These are phyloP conservation scores for Ceryle rudis DNA, from an alignment of 2,797 vertebrate species.

Conservation along the genomic window DNA sequence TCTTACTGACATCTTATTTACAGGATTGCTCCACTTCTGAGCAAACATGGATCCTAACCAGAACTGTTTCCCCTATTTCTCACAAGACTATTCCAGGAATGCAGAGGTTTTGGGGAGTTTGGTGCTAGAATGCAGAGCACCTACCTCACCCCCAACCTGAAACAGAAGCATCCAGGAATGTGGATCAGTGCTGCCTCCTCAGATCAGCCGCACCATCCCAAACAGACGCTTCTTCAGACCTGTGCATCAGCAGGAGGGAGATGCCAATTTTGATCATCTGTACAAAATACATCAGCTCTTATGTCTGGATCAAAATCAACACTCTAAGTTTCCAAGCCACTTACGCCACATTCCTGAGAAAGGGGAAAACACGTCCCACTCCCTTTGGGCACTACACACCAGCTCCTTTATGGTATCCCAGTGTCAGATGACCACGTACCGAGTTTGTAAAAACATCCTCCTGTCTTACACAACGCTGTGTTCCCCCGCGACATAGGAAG, in stretches of 20 bases:
- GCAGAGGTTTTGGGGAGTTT: conserved; percentile 75
- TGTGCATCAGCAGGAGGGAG: conserved; percentile 75
- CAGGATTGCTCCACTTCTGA: conserved; percentile 47
- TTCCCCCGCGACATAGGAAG: background rate
- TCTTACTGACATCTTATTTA: conserved; percentile 26
- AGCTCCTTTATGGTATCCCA: conserved; percentile 23
- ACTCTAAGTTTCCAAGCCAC: conserved; percentile 63
- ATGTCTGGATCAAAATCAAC: conserved; percentile 73
- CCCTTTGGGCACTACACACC: conserved; percentile 59
- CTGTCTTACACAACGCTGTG: background rate
- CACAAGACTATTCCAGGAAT: conserved; percentile 68
- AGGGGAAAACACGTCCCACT: conserved; percentile 50
- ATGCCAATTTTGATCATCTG: conserved; percentile 77
- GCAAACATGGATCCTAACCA: conserved; percentile 36
- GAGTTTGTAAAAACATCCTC: background rate
- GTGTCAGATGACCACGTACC: background rate
- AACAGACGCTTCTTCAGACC: conserved; percentile 74
- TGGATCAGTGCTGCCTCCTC: conserved; percentile 75
- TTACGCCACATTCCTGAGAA: conserved; percentile 69
- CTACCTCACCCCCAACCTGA: conserved; percentile 75
- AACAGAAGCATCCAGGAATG: conserved; percentile 77
- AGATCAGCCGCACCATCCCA: conserved; percentile 73
- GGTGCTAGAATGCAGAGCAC: conserved; percentile 76
- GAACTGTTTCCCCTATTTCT: conserved; percentile 48
- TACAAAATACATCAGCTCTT: conserved; percentile 75